Evolutionary conservation across 2,888 invertebrate species (phyloP), one percentile per base, ranked within the genome.

Genomic region (Cinara cedri): DNA sequence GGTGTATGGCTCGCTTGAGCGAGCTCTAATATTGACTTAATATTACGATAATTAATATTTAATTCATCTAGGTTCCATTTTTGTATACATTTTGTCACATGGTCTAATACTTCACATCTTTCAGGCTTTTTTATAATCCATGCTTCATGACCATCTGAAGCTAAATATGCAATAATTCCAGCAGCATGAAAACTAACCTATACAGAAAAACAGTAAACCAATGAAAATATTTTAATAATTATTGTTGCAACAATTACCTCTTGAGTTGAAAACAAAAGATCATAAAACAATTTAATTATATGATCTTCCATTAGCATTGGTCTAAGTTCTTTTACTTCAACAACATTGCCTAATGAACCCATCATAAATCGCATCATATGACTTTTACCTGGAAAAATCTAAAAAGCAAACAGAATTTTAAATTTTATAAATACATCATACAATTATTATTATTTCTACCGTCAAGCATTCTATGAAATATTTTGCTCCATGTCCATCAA

Each of bases 311-410:
- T 95, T 74, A 98, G 88, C 82, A 92, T 90, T 6, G 90, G 89
- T 42, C 98, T 89, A 24, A 98, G 87, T 82, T 90, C 88, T 81
- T 91, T 90, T 0, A 98, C 98, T 87, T 98, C 98, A 0, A 98
- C 97, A 10, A 98, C 96, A 86, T 98, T 98, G 9, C 98, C 98
- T 82, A 97, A 87, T 14, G 95, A 87, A 1, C 98, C 98, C 97
- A 98, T 97, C 98, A 98, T 98, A 86, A 98, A 98, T 68, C 98
- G 89, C 66, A 98, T 88, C 60, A 98, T 86, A 85, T 97, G 97
- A 82, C 94, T 94, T 84, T 93, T 94, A 83, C 94, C 91, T 0
- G 93, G 93, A 86, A 96, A 97, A 84, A 89, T 90, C 95, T 96
- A 86, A 26, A 34, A 85, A 83, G 82, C 82, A 42, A 1, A 55